Conservation (phyloP, 2,113 vertebrate species). For the Burhinus oedicnemus region DNA sequence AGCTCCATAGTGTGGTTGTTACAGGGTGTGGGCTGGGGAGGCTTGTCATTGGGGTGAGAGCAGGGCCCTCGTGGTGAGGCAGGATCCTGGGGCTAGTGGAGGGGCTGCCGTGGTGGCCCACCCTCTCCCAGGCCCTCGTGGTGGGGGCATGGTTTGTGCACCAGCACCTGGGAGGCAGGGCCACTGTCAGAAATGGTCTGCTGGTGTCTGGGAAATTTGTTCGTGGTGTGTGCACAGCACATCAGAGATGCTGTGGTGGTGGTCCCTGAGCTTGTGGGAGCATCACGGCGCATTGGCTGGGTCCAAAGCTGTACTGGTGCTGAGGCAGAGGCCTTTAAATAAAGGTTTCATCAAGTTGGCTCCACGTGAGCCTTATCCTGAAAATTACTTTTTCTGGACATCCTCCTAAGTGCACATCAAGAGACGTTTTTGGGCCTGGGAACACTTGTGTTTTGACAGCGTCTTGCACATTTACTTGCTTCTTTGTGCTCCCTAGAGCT, state of each 20-base stretch:
- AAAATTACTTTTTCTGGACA: neutral
- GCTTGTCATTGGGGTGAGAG: neutral
- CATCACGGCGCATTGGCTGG: accelerated
- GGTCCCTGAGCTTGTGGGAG: accelerated
- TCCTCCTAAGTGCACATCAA: neutral
- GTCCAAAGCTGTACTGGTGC: neutral
- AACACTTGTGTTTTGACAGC: neutral
- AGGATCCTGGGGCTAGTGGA: neutral
- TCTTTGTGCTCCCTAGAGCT: neutral
- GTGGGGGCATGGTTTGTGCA: neutral
- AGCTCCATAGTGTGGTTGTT: neutral
- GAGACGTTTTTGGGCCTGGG: neutral
- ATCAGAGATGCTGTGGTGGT: neutral
- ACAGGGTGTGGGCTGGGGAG: neutral
- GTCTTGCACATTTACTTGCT: neutral
- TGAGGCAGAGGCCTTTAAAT: neutral
- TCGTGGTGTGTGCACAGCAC: accelerated
- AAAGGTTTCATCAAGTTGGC: neutral
- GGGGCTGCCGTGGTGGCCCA: neutral
- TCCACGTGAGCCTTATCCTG: neutral
- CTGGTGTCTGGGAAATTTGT: too few species aligned
- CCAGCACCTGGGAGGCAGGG: accelerated
- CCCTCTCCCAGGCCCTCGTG: neutral
- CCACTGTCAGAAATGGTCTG: neutral
- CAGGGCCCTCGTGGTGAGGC: accelerated